Evolutionary conservation across 2,797 vertebrate species (phyloP).

Genomic region (Oryzias sinensis): DNA sequence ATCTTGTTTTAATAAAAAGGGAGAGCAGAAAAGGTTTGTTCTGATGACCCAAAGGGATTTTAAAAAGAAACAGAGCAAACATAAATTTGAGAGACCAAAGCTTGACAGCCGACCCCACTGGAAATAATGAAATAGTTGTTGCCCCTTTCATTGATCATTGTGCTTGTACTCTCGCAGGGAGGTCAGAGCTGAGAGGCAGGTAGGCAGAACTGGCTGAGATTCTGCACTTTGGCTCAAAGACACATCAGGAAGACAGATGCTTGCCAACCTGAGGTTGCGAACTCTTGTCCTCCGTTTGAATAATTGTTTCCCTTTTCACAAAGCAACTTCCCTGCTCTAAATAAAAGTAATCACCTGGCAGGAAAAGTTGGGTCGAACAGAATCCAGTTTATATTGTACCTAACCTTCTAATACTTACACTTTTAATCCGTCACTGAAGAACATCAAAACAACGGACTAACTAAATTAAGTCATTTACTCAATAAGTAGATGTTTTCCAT

Average conservation of each 20-base stretch:
- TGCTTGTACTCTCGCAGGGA: conserved; percentile 38
- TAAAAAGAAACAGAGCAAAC: conserved; percentile 1
- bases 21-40: conserved; percentile 2
- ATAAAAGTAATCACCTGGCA: conserved; percentile 21
- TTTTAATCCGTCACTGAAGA: conserved; percentile 9
- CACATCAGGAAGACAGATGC: conserved; percentile 51
- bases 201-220: conserved; percentile 40
- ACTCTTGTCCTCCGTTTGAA: conserved; percentile 54
- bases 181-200: conserved; percentile 45
- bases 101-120: conserved; percentile 24
- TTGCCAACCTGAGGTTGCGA: conserved; percentile 54
- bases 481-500: conserved; percentile 10
- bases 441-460: conserved; percentile 7
- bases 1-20: background rate
- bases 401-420: conserved; percentile 5
- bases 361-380: conserved; percentile 9
- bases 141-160: conserved; percentile 52
- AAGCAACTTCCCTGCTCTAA: conserved; percentile 23
- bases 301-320: conserved; percentile 51
- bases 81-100: conserved; percentile 25
- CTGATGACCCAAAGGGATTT: conserved; percentile 5
- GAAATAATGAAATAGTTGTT: conserved; percentile 45
- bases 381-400: conserved; percentile 1
- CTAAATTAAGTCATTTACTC: conserved; percentile 8
- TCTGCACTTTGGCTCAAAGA: conserved; percentile 45